Evolutionary conservation across 1,140 invertebrate genomes (phyloP).

Genomic region (Temnothorax nylanderi): DNA sequence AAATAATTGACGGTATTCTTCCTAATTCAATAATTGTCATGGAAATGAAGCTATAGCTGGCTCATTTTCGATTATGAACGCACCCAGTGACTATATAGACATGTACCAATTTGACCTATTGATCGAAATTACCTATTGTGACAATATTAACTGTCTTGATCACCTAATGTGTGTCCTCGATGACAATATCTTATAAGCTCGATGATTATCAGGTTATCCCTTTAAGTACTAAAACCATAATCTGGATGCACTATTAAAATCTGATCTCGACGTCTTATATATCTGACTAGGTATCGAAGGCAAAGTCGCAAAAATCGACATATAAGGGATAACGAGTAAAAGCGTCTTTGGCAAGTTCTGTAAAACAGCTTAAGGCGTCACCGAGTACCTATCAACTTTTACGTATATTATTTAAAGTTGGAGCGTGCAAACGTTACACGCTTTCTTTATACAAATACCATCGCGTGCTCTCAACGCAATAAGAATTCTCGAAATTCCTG

Average conservation of each 20-base stretch:
- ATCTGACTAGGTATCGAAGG: neutral
- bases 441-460: constrained; percentile 36
- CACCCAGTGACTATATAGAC: neutral
- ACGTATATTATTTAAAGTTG: constrained; percentile 13
- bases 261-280: neutral
- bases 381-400: constrained; percentile 11
- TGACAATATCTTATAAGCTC: neutral
- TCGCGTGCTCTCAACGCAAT: neutral
- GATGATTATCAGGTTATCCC: neutral
- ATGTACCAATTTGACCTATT: constrained; percentile 4
- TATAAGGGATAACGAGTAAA: neutral
- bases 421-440: neutral
- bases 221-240: neutral
- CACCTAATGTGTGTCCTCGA: constrained; percentile 4
- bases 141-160: constrained; percentile 17
- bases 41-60: neutral
- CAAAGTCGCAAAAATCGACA: neutral
- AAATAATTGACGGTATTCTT: neutral
- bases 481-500: constrained; percentile 40
- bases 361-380: neutral
- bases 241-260: neutral
- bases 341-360: neutral
- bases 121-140: constrained; percentile 32
- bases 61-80: neutral
- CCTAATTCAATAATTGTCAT: neutral